phyloP scores from a whole-genome alignment of 2,113 vertebrate species.

The Gnathonemus longibarbis region DNA sequence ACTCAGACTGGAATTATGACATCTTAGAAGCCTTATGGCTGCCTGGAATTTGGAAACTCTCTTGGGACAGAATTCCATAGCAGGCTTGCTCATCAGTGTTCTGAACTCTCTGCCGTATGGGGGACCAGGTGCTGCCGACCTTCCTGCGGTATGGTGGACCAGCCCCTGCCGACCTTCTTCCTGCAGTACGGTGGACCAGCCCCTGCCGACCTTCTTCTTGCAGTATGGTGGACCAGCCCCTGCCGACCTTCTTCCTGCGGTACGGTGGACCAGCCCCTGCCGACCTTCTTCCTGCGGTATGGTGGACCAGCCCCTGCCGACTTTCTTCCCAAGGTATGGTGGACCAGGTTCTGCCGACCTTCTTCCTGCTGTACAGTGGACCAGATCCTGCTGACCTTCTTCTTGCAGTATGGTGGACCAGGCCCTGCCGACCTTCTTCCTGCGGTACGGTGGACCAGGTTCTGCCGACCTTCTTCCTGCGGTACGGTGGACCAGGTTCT shows the following conservation, averaged over 20 bases:
- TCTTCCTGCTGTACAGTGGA: no score
- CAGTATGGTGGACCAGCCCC: not conserved
- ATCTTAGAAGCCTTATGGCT: not conserved
- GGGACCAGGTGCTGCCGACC: not conserved
- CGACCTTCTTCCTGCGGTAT: not conserved
- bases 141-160: not conserved
- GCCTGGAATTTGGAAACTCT: not conserved
- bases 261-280: not conserved
- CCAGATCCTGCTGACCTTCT: no score
- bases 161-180: not conserved
- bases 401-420: not conserved
- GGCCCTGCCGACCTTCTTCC: not conserved
- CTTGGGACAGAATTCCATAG: not conserved
- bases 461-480: not conserved
- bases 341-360: not conserved
- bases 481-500: not conserved
- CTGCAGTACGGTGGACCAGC: no score
- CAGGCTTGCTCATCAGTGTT: not conserved
- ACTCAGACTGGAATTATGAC: not conserved
- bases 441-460: not conserved
- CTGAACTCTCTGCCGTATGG: not conserved
- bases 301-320: not conserved
- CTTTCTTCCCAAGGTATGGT: not conserved
- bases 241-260: not conserved
- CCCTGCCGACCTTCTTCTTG: no score